Evolutionary conservation across 2,113 vertebrate species (phyloP), one percentile per base, ranked within the genome.

Genomic region (Grantiella picta): DNA sequence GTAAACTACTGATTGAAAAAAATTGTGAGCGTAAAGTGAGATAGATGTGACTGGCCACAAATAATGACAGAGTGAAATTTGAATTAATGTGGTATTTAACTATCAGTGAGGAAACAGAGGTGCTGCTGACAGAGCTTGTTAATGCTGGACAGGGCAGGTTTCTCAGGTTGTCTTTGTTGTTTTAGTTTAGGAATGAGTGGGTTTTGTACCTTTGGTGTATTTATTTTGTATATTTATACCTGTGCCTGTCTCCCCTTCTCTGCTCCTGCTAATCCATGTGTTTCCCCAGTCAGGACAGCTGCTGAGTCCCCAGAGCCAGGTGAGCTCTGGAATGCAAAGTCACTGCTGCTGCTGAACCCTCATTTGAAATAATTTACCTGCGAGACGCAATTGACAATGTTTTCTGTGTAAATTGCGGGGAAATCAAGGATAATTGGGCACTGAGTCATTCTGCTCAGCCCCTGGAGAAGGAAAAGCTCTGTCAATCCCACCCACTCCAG

Each of bases 271-370:
- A 42, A 11, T 42, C 72, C 38, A 38, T 11, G 38, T 38, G 38
- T 38, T 38, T 38, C 38, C 38, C 52, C 42, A n/a, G n/a, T 38
- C 15, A 83, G 86, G 86, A 73, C 81, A 84, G 65, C 49, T 8
- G 86, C 65, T 36, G 89, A 88, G 69, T 85, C 90, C 91, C 93
- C 84, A 76, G 89, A 75, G 91, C 66, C 70, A 81, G 69, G 53
- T 50, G 84, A 82, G 89, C 75, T 76, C 82, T 94, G 90, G 86
- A 83, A 88, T 82, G 95, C 50, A 77, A 91, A 96, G 88, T 81
- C 87, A 94, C 94, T 85, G 44, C 75, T 73, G 85, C 83, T 91
- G 92, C 83, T 88, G 90, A 95, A 53, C 61, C 42, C 83, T 71
- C 49, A 61, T 73, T 92, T 80, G 82, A 82, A 96, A 90, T 88